Base-by-base conservation (phyloP, 2,888 invertebrate genomes). In the Hydropsyche betteni region DNA sequence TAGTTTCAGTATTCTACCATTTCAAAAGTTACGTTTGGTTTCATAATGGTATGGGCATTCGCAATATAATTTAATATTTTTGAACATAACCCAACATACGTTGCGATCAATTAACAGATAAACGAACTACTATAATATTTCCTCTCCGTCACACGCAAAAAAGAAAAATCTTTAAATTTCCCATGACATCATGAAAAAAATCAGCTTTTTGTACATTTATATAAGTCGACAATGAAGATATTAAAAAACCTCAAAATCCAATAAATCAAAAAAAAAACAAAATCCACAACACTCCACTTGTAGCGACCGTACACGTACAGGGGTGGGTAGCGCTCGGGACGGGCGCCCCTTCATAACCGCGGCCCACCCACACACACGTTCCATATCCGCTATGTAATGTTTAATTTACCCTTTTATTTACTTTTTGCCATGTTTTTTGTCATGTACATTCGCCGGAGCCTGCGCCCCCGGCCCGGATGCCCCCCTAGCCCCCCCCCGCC, bases 331-430 rank as follows among this genome's bases (percentile, higher is more conserved):
- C 24, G 24, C 3, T 44, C 44, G 44, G 10, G 24, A 73, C 68
- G 69, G 77, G 61, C 78, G 79, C 72, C 72, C 72, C 58, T 72
- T 72, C 72, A 72, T 72, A 72, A 72, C 80, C 74, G 76, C 78
- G 81, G 80, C 82, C 44, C 81, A 74, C 71, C 76, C 76, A 75
- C 76, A 78, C 76, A 73, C 76, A 73, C 76, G 75, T 78, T 78
- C 76, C 77, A 79, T 81, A 82, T 83, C 83, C 82, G 84, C 84
- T 84, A 84, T 84, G 83, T 84, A 84, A 85, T 85, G 84, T 80
- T 79, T 78, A 80, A 80, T 79, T 79, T 79, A 78, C 77, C 77
- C 79, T 77, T 79, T 78, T 79, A 79, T 79, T 79, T 79, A 79
- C 79, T 79, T 74, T 77, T 77, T 77, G 77, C 77, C 70, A 75